These are phyloP conservation scores for Ophioninae sp. DNA, from an alignment of 2,888 invertebrate species.

Conservation along the genomic window DNA sequence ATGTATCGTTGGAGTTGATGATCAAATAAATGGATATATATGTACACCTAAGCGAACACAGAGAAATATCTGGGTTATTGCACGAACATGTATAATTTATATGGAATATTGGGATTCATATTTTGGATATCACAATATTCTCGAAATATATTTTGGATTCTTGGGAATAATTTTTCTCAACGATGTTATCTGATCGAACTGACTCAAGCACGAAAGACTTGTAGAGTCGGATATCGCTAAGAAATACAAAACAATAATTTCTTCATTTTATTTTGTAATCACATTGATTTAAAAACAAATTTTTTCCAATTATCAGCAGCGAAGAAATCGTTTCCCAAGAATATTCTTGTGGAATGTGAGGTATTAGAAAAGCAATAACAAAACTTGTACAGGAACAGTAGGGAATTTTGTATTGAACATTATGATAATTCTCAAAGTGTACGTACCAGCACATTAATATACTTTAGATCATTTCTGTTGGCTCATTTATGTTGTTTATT, in stretches of 20 bases:
- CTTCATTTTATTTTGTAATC: neutral
- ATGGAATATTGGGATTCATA: neutral
- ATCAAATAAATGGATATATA: neutral
- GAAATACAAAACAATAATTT: neutral
- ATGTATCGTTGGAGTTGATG: neutral
- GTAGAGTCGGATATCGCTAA: neutral
- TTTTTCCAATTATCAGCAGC: neutral
- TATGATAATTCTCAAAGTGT: conserved; percentile 1
- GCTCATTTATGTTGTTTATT: neutral
- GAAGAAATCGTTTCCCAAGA: neutral
- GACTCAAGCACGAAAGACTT: neutral
- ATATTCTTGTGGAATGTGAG: neutral
- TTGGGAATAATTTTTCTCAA: neutral
- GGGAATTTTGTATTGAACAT: neutral
- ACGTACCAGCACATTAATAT: conserved; percentile 9
- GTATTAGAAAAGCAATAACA: neutral
- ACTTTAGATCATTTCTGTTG: neutral
- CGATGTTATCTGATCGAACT: neutral
- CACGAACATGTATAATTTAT: neutral
- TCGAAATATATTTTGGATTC: neutral
- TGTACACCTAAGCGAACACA: neutral
- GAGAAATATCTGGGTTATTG: no score
- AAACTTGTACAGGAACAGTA: neutral
- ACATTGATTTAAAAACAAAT: neutral
- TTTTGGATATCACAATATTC: neutral